Evolutionary conservation across 2,797 vertebrate genomes (phyloP), one percentile per base, ranked within the genome.

Genomic region (Enteromius afrohamiltoni): DNA sequence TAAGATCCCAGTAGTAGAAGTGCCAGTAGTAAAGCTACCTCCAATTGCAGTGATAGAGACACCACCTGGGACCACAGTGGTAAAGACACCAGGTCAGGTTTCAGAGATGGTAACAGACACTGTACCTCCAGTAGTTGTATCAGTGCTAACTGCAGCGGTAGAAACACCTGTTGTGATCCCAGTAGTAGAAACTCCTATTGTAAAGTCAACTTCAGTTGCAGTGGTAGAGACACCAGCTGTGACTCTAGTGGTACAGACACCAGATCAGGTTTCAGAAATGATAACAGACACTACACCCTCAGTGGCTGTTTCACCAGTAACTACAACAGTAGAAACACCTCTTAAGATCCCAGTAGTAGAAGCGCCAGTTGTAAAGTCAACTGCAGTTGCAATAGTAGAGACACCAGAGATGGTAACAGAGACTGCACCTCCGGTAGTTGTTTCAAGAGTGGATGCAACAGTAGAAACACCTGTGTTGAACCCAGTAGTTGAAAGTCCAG

Each of bases 361-460:
- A 53, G 6, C 6, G 2, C 6, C 16, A 2, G 2, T 51, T 19
- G 17, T 19, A 19, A 51, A 19, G 49, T 6, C 49, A 69, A 31
- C 55, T 49, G 3, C 37, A 3, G 21, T 9, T 60, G 55, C 10
- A 58, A n/a, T 58, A 9, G 10, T 58, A 40, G 51, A 70, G 34
- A 71, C n/a, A 26, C 7, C 23, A 78, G 21, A n/a, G 19, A 79
- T 9, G 2, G 82, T 55, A 31, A 62, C 45, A 37, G 79, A 84
- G 37, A 67, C 19, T n/a, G 51, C n/a, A 37, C 29, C 26, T 68
- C 47, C 31, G 23, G n/a, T 60, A 82, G 49, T 31, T 78, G 58
- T 55, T 29, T 47, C 23, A 47, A 21, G n/a, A 60, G n/a, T 26
- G 10, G 10, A 11, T 26, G n/a, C 55, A 60, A 60, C 40, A 47